Evolutionary conservation across 1,140 invertebrate species (phyloP), one percentile per base, ranked within the genome.

Genomic region (Temnothorax longispinosus): DNA sequence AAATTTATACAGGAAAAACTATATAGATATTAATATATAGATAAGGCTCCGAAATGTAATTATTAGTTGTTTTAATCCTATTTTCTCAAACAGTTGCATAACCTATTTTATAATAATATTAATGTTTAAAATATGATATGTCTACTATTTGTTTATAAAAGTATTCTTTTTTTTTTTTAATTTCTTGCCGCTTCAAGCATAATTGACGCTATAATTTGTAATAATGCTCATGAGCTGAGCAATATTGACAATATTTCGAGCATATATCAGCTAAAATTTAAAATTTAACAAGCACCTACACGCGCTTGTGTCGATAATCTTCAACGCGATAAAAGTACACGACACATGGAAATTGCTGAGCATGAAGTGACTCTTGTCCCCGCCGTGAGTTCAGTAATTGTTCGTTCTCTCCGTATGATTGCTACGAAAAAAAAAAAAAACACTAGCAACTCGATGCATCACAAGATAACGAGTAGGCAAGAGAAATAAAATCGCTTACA

Each of bases 401-500:
- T 84, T 60, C 80, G 69, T 72, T 84, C 69, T 84, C 54, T 74
- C 32, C n/a, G 54, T 69, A 62, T 84, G 67, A 82, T 82, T 82
- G 80, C 69, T 84, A 35, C 15, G 8, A 60, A 84, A 74, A 58
- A 71, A 27, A 84, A 75, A 75, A 75, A 75, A 50, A 4, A 75
- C 47, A n/a, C 13, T 27, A n/a, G 54, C 41, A 62, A 58, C 41
- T 84, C 27, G 32, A 62, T 75, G 27, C 41, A 56, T 82, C 80
- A 58, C 50, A 60, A 50, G 56, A 75, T 84, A 84, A 84, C 69
- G n/a, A 84, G 78, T 56, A 81, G 27, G 44, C 54, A 52, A 47
- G 52, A 84, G 44, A 74, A 75, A 74, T 84, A 75, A 74, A 84
- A 75, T 5, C 41, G 41, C 13, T 41, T 32, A 32, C 11, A 35